Conservation (phyloP, 2,888 invertebrate genomes). For the Nematopogon swammerdamellus region DNA sequence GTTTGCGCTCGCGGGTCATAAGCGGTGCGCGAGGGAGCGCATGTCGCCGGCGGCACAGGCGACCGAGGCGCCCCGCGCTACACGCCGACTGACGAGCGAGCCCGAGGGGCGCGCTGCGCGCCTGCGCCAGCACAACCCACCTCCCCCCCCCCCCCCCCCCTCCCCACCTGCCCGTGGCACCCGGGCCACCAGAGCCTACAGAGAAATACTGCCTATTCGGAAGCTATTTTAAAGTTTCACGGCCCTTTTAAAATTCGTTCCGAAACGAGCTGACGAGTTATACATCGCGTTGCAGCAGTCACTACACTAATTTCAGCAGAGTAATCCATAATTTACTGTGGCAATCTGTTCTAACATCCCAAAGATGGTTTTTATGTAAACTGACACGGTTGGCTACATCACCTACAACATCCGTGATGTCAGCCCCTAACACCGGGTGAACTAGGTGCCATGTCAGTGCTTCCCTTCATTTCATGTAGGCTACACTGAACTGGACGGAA, state of each 20-base stretch:
- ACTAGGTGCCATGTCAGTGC: too few relatives aligned
- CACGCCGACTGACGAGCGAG: slow-evolving; percentile 36
- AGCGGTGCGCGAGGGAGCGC: slow-evolving; percentile 17
- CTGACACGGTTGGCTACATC: too few relatives aligned
- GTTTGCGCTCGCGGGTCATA: slow-evolving; percentile 18
- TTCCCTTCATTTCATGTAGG: too few relatives aligned
- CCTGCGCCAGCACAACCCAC: neutral
- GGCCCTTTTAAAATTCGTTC: slow-evolving; percentile 1
- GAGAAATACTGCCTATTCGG: slow-evolving; percentile 15
- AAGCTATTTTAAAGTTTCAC: slow-evolving; percentile 29
- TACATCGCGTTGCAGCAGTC: too few relatives aligned
- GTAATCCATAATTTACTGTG: too few relatives aligned
- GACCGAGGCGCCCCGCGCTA: slow-evolving; percentile 29
- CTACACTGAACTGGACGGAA: too few relatives aligned
- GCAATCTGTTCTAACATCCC: too few relatives aligned
- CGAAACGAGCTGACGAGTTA: neutral
- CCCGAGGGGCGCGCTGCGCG: slow-evolving; percentile 5
- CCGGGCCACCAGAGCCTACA: neutral
- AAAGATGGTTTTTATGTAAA: too few relatives aligned
- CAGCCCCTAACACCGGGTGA: too few relatives aligned
- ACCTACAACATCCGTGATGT: too few relatives aligned
- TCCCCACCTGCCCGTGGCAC: neutral
- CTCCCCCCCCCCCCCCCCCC: neutral
- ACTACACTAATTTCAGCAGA: too few relatives aligned
- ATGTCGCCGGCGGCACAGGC: slow-evolving; percentile 20